A percentile compares a stretch with the other conserved stretches of the same genome.
Evolutionary conservation across 2,797 vertebrate genomes (phyloP).

Genomic region (Clarias pachynema): DNA sequence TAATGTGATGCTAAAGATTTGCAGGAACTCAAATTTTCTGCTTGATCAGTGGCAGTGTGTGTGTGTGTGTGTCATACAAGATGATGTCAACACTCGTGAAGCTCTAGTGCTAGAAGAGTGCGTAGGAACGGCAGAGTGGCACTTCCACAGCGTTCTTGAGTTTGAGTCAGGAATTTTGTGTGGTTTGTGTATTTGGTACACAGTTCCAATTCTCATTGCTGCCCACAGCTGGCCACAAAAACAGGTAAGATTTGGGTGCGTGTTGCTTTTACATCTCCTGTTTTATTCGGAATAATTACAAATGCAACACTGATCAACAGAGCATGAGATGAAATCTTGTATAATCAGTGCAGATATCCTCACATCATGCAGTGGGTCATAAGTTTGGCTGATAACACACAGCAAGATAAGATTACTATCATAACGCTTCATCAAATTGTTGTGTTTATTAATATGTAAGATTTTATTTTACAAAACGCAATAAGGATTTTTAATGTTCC

Average conservation of each 20-base stretch:
- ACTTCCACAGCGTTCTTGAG: background rate
- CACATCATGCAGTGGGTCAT: background rate
- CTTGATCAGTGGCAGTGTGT: background rate
- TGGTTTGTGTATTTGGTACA: background rate
- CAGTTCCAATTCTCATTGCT: background rate
- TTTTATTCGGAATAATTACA: background rate
- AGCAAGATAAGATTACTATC: background rate
- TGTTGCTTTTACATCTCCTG: background rate
- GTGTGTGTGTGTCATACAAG: background rate
- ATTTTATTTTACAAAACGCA: slow-evolving; percentile 4
- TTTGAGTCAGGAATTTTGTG: background rate
- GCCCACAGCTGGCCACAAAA: background rate
- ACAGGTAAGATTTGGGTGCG: background rate
- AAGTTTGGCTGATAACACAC: background rate
- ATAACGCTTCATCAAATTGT: background rate
- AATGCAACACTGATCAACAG: slow-evolving; percentile 1
- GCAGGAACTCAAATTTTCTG: background rate
- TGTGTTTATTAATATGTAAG: background rate
- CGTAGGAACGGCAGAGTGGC: slow-evolving; percentile 1
- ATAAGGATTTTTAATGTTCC: background rate
- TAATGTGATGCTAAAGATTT: background rate
- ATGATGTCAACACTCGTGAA: background rate
- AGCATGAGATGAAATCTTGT: background rate
- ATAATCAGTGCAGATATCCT: background rate
- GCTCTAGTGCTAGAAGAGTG: background rate